phyloP scores from a whole-genome alignment of 2,888 invertebrate genomes.

The Stratiomys singularior region DNA sequence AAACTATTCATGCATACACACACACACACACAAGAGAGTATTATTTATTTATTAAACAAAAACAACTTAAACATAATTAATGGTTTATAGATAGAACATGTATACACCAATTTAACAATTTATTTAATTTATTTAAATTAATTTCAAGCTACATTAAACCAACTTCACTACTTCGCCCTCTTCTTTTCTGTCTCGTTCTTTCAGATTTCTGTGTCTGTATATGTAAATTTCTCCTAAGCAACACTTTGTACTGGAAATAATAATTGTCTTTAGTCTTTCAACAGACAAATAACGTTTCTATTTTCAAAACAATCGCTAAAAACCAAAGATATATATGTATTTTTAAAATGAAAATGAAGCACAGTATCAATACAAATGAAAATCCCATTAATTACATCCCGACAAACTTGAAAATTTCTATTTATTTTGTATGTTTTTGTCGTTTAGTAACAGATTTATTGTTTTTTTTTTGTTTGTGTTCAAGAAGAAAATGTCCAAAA shows the following conservation, averaged over 20 bases:
- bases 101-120: constrained; percentile 27
- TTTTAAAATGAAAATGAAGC: constrained; percentile 18
- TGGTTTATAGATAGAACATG: neutral
- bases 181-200: constrained; percentile 3
- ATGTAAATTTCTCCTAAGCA: neutral
- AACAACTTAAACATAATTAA: constrained; percentile 7
- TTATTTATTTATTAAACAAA: constrained; percentile 51
- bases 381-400: neutral
- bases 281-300: constrained; percentile 18
- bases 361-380: constrained; percentile 6
- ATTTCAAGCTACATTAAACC: neutral
- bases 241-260: neutral
- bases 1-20: neutral
- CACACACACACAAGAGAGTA: constrained; percentile 46
- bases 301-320: constrained; percentile 18
- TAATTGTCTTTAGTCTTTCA: neutral
- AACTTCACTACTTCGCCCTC: neutral
- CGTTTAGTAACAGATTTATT: neutral
- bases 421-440: neutral
- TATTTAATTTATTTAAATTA: constrained; percentile 41
- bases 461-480: neutral
- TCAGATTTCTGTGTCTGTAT: neutral
- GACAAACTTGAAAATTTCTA: neutral
- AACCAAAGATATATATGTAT: constrained; percentile 43
- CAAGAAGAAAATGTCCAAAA: too few species aligned